Conservation (phyloP, 2,113 vertebrate genomes). For the Vimba vimba region DNA sequence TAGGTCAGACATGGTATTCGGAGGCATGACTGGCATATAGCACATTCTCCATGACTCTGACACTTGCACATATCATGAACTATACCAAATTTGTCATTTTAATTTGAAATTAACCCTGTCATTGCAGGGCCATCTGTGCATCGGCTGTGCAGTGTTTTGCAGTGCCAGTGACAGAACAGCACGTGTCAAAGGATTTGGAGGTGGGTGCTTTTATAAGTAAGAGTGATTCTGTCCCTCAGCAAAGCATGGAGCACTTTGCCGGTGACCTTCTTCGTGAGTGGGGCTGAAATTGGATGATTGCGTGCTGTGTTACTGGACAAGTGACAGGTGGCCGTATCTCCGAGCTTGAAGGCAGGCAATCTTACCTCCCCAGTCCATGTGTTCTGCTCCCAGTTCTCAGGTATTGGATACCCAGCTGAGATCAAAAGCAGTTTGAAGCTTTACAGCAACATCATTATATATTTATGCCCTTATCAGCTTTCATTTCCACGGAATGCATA, state of each 20-base stretch:
- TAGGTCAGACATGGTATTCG: background rate
- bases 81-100: conserved; percentile 47
- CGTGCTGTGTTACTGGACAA: conserved; percentile 69
- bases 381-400: conserved; percentile 45
- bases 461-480: conserved; percentile 48
- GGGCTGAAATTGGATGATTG: conserved; percentile 77
- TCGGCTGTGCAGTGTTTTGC: conserved; percentile 33
- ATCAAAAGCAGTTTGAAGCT: conserved; percentile 64
- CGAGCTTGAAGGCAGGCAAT: conserved; percentile 70
- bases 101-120: conserved; percentile 52
- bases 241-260: conserved; percentile 68
- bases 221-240: conserved; percentile 65
- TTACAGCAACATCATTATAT: conserved; percentile 67
- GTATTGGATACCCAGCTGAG: conserved; percentile 55
- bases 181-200: conserved; percentile 59
- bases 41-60: conserved; percentile 36
- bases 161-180: conserved; percentile 69
- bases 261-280: conserved; percentile 69
- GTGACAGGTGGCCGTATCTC: conserved; percentile 77
- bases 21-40: conserved; percentile 23
- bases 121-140: conserved; percentile 48
- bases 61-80: conserved; percentile 29
- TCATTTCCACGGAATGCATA: conserved; percentile 22
- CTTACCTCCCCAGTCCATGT: conserved; percentile 63
- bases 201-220: conserved; percentile 67